These are phyloP conservation scores for Heliconius hortense DNA, from an alignment of 2,888 invertebrate genomes.

Conservation along the genomic window DNA sequence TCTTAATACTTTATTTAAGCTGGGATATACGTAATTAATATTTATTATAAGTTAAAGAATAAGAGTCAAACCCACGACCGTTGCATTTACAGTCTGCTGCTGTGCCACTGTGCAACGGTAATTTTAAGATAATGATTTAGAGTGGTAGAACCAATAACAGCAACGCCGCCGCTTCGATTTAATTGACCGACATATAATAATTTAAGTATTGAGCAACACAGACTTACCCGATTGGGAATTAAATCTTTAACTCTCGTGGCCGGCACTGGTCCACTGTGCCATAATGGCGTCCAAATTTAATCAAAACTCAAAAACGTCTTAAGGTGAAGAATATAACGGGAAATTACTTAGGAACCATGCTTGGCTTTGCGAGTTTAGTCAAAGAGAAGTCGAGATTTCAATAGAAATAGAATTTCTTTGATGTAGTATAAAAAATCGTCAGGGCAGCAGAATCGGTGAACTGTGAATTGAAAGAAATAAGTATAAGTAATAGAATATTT, in stretches of 20 bases:
- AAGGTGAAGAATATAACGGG: slow-evolving; percentile 47
- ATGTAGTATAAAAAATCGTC: slow-evolving; percentile 55
- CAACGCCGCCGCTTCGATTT: too few relatives aligned
- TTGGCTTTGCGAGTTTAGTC: slow-evolving; percentile 53
- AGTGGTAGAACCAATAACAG: too few relatives aligned
- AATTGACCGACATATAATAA: too few relatives aligned
- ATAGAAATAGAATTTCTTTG: slow-evolving; percentile 66
- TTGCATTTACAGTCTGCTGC: too few relatives aligned
- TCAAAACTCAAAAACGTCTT: slow-evolving; percentile 40
- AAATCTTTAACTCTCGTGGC: not conserved
- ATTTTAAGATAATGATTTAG: too few relatives aligned
- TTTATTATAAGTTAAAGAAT: not conserved
- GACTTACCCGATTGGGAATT: not conserved
- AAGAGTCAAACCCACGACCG: too few relatives aligned
- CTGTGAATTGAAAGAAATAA: slow-evolving; percentile 35
- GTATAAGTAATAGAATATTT: slow-evolving; percentile 37
- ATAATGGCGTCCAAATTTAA: slow-evolving; percentile 20
- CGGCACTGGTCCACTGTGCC: not conserved
- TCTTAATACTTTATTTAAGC: slow-evolving; percentile 1
- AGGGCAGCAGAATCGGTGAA: slow-evolving; percentile 36
- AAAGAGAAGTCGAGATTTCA: slow-evolving; percentile 58
- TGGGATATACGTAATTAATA: not conserved
- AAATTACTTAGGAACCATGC: slow-evolving; percentile 65
- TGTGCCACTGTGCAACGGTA: too few relatives aligned
- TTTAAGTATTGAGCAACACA: too few relatives aligned